Conservation (phyloP, 2,888 invertebrate genomes). For the Rhyacophila evoluta region DNA sequence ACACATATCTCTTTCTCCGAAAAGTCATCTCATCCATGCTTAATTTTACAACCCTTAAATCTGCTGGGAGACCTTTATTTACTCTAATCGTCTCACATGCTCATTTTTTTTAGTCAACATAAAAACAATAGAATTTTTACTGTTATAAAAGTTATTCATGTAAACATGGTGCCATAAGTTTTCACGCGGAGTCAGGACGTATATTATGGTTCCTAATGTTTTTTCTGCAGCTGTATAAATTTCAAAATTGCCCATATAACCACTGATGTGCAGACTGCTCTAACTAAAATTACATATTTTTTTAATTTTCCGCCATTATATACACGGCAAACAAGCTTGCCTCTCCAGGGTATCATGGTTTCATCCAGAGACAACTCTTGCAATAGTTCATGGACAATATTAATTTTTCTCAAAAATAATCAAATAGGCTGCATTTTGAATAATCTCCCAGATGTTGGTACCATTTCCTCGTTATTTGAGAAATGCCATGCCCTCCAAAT, state of each 20-base stretch:
- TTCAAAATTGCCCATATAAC: constrained; percentile 25
- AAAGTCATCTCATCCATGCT: background rate
- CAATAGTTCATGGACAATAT: constrained; percentile 27
- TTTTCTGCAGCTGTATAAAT: background rate
- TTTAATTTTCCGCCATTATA: background rate
- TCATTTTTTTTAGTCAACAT: constrained; percentile 19
- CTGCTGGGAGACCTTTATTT: constrained; percentile 1
- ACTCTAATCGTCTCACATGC: background rate
- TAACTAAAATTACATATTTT: background rate
- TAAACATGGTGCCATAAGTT: constrained; percentile 29
- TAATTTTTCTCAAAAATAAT: constrained; percentile 32
- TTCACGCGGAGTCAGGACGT: background rate
- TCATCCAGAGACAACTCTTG: constrained; percentile 23
- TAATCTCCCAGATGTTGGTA: no score
- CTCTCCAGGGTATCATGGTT: constrained; percentile 26
- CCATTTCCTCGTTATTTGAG: no score
- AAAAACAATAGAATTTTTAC: constrained; percentile 11
- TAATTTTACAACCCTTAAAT: background rate
- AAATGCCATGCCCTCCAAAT: no score
- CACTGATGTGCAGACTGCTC: no score
- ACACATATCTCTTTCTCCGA: background rate
- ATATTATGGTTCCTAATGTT: constrained; percentile 15
- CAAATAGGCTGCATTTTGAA: no score
- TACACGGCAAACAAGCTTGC: constrained; percentile 26
- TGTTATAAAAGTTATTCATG: constrained; percentile 26